These are phyloP conservation scores for Vulpes lagopus DNA, from an alignment of 2,113 vertebrate species.

Conservation along the genomic window DNA sequence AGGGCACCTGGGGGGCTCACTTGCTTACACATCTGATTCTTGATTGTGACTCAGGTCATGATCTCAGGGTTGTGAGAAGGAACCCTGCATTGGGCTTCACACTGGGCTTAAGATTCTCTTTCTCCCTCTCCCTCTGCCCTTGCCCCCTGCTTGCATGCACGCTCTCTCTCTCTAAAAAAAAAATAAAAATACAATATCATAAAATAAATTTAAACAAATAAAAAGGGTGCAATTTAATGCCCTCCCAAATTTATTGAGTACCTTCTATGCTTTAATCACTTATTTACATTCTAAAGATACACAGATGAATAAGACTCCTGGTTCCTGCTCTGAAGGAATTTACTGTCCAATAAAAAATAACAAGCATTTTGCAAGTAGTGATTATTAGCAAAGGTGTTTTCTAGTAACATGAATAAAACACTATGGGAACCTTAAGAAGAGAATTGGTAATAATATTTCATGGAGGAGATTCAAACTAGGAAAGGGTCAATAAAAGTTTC, in stretches of 20 bases:
- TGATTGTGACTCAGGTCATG: background rate
- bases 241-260: background rate
- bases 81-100: background rate
- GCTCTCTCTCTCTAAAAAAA: background rate
- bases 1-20: background rate
- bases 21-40: background rate
- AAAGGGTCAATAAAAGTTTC: background rate
- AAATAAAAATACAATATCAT: background rate
- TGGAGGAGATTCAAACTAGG: background rate
- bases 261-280: background rate
- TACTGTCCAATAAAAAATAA: slow-evolving; percentile 20
- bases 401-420: background rate
- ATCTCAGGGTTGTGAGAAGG: background rate
- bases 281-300: background rate
- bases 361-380: background rate
- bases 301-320: background rate
- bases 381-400: slow-evolving; percentile 13
- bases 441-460: background rate
- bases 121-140: background rate
- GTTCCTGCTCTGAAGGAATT: background rate
- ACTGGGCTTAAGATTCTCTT: background rate
- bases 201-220: background rate
- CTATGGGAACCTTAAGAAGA: background rate
- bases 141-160: background rate
- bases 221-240: background rate